Base-by-base conservation (phyloP, 2,113 vertebrate genomes). In the Larimichthys crocea region DNA sequence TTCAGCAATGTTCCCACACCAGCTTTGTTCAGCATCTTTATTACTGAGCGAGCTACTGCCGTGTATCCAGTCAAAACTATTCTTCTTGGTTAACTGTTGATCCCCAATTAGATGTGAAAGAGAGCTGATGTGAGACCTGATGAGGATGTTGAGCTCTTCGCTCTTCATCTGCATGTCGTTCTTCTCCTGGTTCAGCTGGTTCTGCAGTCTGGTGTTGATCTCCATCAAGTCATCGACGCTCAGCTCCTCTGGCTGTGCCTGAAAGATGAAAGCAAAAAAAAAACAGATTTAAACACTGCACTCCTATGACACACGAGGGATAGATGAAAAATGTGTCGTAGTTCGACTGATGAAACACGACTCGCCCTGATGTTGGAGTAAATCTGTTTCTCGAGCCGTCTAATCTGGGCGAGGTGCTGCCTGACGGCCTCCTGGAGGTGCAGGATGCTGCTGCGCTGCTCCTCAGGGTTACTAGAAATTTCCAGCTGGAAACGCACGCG, bases 401-500 rank as follows among this genome's bases (percentile, higher is more conserved):
- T 95, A 77, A 99, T 99, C 92, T 96, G 97, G 24, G 97, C 96
- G 1, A 99, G 97, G 22, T 99, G 98, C 91, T 99, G 97, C 76
- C 98, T 94, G 52, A 99, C 97, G 0, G 97, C 97, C 86, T 99
- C 98, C 73, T 99, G 98, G 19, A 99, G 93, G 83, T 99, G 98
- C 0, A 98, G 88, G 90, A 99, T 99, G 78, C 98, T 99, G 92
- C 97, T 99, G 72, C 98, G 97, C 94, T 99, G 98, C 93, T 99
- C 98, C 93, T 99, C 98, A 0, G 98, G 98, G 90, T 99, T 99
- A 90, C 98, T 99, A 63, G 98, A 99, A 85, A 99, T 99, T 84
- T 99, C 98, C 87, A 99, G 93, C 92, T 99, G 98, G 93, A 99
- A 99, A 35, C 98, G 97, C 17, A 99, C 98, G 5, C 98, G 93